A percentile compares a stretch with the other conserved stretches of the same genome.
These are phyloP conservation scores for Drosophila cracens DNA, from an alignment of 2,888 invertebrate species.

Conservation along the genomic window DNA sequence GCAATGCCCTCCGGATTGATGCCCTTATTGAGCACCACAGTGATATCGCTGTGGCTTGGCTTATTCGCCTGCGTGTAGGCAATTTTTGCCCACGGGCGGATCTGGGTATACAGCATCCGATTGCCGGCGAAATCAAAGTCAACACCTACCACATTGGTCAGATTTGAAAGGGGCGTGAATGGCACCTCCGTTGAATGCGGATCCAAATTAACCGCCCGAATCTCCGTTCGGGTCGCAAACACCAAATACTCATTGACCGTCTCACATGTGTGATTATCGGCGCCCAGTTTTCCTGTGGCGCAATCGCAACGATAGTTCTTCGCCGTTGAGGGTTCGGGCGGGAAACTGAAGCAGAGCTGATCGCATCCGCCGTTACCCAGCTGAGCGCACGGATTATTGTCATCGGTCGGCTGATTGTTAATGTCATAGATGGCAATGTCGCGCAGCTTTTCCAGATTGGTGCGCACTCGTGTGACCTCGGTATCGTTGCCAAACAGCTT, in stretches of 20 bases:
- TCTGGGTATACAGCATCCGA: constrained; percentile 96
- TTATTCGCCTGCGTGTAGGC: constrained; percentile 91
- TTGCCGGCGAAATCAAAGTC: constrained; percentile 97
- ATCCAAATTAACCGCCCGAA: constrained; percentile 95
- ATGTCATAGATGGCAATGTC: constrained; percentile 97
- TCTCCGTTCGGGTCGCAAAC: constrained; percentile 97
- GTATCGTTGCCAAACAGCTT: constrained; percentile 91
- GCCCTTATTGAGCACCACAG: constrained; percentile 90
- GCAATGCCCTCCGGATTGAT: constrained; percentile 97
- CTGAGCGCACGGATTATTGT: constrained; percentile 92
- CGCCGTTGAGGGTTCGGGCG: constrained; percentile 87
- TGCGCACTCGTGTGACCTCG: constrained; percentile 90
- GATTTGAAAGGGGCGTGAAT: constrained; percentile 92
- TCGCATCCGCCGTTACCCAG: constrained; percentile 94
- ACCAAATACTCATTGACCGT: constrained; percentile 95
- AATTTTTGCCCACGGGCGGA: constrained; percentile 95
- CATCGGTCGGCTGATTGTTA: constrained; percentile 93
- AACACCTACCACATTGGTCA: constrained; percentile 97
- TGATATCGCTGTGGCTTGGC: constrained; percentile 88
- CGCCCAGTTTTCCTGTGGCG: constrained; percentile 92
- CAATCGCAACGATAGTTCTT: constrained; percentile 93
- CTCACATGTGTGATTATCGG: constrained; percentile 90
- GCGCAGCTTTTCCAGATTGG: constrained; percentile 93
- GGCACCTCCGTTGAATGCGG: constrained; percentile 92
- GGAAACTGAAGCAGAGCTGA: constrained; percentile 97